Evolutionary conservation across 2,888 invertebrate genomes (phyloP), one percentile per base, ranked within the genome.

Genomic region (Chymomyza fuscimana): DNA sequence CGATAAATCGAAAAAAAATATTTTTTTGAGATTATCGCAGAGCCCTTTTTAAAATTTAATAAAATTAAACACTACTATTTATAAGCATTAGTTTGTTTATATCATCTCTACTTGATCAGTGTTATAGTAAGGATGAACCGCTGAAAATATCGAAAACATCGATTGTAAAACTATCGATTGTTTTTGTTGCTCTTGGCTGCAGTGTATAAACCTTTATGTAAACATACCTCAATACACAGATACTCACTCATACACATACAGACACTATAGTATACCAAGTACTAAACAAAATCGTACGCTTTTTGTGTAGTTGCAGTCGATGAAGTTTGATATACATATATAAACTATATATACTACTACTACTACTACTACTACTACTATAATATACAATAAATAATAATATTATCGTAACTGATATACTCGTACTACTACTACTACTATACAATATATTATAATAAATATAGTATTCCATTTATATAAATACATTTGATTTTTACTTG

Each of bases 221-320:
- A 10, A 16, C 52, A 72, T 46, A 12, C 1, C 36, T 36, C 58
- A 62, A 25, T 7, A 32, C 32, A 32, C 32, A 56, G 6, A 9
- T 10, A 69, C 51, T 59, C 58, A 56, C 66, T 32, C 58, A 61
- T 69, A 69, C 67, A 70, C 70, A 52, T 70, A 63, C 70, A 67
- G 54, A 51, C 61, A 69, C 63, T 61, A 60, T 19, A 10, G n/a
- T 25, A 58, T 12, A 58, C 25, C 22, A 63, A 62, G 25, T 46
- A 72, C 29, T 50, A 59, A 64, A 54, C n/a, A 32, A 54, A 56
- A 73, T 73, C 76, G 85, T 81, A 84, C 70, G 82, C 86, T 82
- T 84, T 70, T 77, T 86, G 82, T 87, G 88, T 85, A 85, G 87
- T 80, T 80, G 82, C 81, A 78, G 86, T 79, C 87, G 83, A 83